Evolutionary conservation across 2,113 vertebrate species (phyloP).

Genomic region (Poecile atricapillus): DNA sequence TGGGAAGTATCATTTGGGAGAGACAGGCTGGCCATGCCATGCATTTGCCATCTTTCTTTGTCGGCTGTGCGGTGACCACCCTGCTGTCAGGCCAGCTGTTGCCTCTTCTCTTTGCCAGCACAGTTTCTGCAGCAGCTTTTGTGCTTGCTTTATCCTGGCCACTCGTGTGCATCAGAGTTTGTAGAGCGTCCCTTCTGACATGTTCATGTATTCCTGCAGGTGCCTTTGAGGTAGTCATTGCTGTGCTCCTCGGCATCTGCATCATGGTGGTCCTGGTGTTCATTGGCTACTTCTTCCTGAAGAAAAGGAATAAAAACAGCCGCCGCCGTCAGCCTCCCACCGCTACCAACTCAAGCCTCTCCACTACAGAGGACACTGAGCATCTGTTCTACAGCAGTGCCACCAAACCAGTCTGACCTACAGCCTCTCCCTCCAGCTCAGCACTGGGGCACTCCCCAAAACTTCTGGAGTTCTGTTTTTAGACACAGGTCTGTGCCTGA

Average conservation of each 20-base stretch:
- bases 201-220: not conserved
- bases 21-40: not conserved
- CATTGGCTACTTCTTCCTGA: conserved; percentile 82
- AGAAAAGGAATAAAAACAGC: conserved; percentile 71
- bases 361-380: conserved; percentile 80
- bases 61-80: not conserved
- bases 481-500: not conserved
- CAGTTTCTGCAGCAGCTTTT: not conserved
- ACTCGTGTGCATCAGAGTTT: not conserved
- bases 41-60: not conserved
- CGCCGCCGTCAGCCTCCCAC: conserved; percentile 71
- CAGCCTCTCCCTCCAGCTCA: not conserved
- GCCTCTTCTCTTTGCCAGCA: not conserved
- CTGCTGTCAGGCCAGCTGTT: not conserved
- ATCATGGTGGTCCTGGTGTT: conserved; percentile 79
- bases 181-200: not conserved
- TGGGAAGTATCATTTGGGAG: not conserved
- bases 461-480: conserved; percentile 16
- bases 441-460: not conserved
- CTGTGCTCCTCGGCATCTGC: conserved; percentile 73
- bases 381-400: conserved; percentile 87
- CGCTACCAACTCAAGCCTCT: conserved; percentile 72
- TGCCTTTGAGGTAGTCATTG: conserved; percentile 70
- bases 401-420: conserved; percentile 87
- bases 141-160: not conserved